phyloP scores from a whole-genome alignment of 1,140 invertebrate genomes.

The Intoshia linei region DNA sequence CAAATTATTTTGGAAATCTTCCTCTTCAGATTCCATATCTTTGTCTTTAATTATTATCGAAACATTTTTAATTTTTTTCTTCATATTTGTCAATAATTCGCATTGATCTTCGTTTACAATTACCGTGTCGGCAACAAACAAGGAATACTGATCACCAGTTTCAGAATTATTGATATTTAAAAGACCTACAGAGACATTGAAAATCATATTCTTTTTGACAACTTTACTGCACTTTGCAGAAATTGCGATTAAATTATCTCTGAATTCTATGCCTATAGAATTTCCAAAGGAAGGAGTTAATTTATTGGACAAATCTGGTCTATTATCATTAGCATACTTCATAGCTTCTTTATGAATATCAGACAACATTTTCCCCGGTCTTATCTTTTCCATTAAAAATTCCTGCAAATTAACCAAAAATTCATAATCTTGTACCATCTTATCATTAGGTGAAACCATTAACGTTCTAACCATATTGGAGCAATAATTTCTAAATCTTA shows the following conservation, averaged over 20 bases:
- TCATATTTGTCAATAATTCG: constrained; percentile 37
- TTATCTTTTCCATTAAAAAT: constrained; percentile 46
- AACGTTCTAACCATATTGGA: constrained; percentile 90
- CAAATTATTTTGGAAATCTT: constrained; percentile 37
- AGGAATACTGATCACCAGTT: constrained; percentile 53
- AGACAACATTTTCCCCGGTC: constrained; percentile 28
- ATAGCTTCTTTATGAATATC: neutral
- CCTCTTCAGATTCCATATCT: constrained; percentile 33
- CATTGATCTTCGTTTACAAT: constrained; percentile 50
- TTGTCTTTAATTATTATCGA: constrained; percentile 50
- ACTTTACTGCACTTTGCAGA: constrained; percentile 45
- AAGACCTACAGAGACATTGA: constrained; percentile 71
- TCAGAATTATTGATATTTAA: constrained; percentile 46
- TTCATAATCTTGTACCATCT: constrained; percentile 49
- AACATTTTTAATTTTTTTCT: constrained; percentile 65
- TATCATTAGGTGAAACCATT: constrained; percentile 57
- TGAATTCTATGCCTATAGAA: constrained; percentile 53
- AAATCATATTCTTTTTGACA: constrained; percentile 67
- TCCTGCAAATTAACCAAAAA: constrained; percentile 64
- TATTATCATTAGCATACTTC: neutral
- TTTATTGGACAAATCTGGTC: neutral
- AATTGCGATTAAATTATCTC: constrained; percentile 62
- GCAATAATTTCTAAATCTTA: constrained; percentile 80
- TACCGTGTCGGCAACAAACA: constrained; percentile 84
- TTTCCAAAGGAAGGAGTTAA: neutral